These are phyloP conservation scores for Lepidocyrtoides sp. DNA, from an alignment of 2,888 invertebrate genomes.

Conservation along the genomic window DNA sequence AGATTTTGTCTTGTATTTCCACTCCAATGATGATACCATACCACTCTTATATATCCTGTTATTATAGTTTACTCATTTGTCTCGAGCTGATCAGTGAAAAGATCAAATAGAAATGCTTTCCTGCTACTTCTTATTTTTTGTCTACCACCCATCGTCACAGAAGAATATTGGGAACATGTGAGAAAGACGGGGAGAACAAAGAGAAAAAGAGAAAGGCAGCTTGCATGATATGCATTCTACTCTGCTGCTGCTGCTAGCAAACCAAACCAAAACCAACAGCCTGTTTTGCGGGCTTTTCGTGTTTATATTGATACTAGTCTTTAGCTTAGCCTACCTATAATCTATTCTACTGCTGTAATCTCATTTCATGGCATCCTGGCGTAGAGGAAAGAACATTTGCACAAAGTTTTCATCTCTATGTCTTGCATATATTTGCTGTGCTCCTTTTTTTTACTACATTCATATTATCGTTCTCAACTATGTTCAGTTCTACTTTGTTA, in stretches of 20 bases:
- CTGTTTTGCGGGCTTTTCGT: not conserved
- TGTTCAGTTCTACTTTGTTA: slow-evolving; percentile 3
- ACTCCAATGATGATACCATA: not conserved
- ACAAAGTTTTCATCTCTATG: not conserved
- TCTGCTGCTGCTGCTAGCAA: not conserved
- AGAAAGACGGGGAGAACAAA: slow-evolving; percentile 16
- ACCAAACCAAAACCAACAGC: not conserved
- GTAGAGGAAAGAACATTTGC: not conserved
- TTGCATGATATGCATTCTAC: not conserved
- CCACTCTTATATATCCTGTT: too few relatives aligned
- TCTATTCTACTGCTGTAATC: not conserved
- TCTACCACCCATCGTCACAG: not conserved
- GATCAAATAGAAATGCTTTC: not conserved
- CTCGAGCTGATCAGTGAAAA: not conserved
- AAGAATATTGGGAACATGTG: not conserved
- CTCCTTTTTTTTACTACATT: not conserved
- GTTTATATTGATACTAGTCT: not conserved
- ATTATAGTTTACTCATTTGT: not conserved
- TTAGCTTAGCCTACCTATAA: not conserved
- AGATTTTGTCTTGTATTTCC: not conserved
- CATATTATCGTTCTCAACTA: not conserved
- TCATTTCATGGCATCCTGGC: not conserved
- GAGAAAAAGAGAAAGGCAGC: slow-evolving; percentile 8
- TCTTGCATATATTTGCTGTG: not conserved
- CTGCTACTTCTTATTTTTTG: too few relatives aligned